Conservation (phyloP, 92 coral and sea anemone species). For the Porites cylindrica region DNA sequence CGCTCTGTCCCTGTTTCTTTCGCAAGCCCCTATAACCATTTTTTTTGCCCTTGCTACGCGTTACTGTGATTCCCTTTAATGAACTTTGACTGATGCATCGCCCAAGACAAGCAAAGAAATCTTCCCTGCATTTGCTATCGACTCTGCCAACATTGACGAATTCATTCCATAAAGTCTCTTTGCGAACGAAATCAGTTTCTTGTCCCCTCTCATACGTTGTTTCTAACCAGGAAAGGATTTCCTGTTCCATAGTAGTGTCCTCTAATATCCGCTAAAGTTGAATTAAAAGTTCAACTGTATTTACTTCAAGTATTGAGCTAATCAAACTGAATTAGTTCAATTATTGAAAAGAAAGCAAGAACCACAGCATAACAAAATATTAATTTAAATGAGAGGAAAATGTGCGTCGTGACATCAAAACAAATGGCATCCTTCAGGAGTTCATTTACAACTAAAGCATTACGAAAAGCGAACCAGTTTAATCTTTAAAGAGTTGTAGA, state of each 20-base stretch:
- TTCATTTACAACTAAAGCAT: background rate
- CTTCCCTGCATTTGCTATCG: constrained; percentile 13
- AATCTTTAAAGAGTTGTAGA: constrained; percentile 11
- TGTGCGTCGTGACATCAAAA: constrained; percentile 8
- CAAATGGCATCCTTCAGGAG: constrained; percentile 7
- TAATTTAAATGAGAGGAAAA: constrained; percentile 2
- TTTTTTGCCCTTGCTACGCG: constrained; percentile 19
- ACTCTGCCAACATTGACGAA: constrained; percentile 15
- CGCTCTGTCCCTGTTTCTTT: too few species aligned
- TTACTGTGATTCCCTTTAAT: background rate
- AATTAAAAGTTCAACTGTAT: background rate
- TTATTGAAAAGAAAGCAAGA: background rate
- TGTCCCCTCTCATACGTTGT: constrained; percentile 6
- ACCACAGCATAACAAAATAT: constrained; percentile 8
- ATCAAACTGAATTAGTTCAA: background rate
- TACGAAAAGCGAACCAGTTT: background rate
- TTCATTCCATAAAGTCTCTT: constrained; percentile 13
- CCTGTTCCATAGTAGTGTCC: constrained; percentile 17
- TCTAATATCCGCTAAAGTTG: background rate
- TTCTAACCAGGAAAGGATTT: constrained; percentile 16
- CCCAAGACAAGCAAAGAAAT: constrained; percentile 13
- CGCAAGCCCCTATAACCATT: constrained; percentile 22
- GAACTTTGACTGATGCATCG: constrained; percentile 6
- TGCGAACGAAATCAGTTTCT: background rate
- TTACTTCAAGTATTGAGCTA: background rate